A percentile compares a stretch with the other conserved stretches of the same genome.
These are phyloP conservation scores for Podarcis lilfordi DNA, from an alignment of 2,797 vertebrate genomes.

Conservation along the genomic window DNA sequence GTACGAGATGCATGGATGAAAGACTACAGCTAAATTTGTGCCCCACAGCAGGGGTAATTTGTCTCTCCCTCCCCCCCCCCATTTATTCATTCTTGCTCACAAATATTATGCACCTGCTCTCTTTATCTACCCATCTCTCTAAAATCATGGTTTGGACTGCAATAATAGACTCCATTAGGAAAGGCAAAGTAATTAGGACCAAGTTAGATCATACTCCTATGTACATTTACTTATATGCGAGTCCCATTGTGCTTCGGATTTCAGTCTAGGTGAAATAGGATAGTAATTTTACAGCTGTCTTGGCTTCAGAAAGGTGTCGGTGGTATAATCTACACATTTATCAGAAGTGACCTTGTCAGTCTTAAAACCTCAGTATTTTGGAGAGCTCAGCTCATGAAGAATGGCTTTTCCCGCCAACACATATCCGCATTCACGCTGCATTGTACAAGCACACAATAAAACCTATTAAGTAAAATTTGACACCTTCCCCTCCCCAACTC, in stretches of 20 bases:
- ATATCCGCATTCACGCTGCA: constrained; percentile 38
- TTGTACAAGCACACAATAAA: constrained; percentile 50
- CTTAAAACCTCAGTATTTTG: constrained; percentile 8
- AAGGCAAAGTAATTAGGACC: neutral
- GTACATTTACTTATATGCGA: neutral
- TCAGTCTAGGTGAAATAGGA: neutral
- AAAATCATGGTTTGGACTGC: too few relatives aligned
- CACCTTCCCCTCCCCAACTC: neutral
- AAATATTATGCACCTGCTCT: neutral
- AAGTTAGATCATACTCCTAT: neutral
- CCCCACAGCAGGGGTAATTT: neutral
- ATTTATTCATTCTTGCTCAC: accelerated
- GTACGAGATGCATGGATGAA: neutral
- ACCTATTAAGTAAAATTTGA: constrained; percentile 42
- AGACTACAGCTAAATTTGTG: neutral
- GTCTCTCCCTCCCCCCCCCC: neutral
- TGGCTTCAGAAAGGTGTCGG: neutral
- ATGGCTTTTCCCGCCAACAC: constrained; percentile 28
- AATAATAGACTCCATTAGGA: neutral
- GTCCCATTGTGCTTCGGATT: neutral
- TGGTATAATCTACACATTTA: neutral
- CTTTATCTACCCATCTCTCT: constrained; percentile 19
- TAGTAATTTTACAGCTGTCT: constrained; percentile 7
- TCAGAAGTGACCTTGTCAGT: constrained; percentile 32
- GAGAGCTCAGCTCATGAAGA: constrained; percentile 26